A percentile compares a stretch with the other conserved stretches of the same genome.
These are phyloP conservation scores for Cantharis nigra DNA, from an alignment of 2,888 invertebrate genomes.

Conservation along the genomic window DNA sequence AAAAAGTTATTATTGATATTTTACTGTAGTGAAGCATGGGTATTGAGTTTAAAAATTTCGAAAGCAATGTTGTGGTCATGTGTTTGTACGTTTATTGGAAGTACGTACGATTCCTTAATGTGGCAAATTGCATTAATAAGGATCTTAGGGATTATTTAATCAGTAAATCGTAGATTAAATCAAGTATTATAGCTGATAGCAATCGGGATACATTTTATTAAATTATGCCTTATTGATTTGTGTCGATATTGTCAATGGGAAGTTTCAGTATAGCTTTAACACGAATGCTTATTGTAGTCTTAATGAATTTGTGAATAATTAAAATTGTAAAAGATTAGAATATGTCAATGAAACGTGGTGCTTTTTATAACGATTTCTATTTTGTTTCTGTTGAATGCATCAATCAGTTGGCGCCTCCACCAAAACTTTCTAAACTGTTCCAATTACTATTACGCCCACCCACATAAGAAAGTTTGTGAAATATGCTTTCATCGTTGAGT, in stretches of 20 bases:
- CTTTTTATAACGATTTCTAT: constrained; percentile 5
- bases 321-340: background rate
- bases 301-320: background rate
- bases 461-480: constrained; percentile 2
- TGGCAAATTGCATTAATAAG: background rate
- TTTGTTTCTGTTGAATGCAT: constrained; percentile 4
- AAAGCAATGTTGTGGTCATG: background rate
- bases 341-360: background rate
- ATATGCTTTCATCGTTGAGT: constrained; percentile 1
- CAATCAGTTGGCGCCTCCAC: constrained; percentile 2
- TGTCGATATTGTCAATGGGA: too few relatives aligned
- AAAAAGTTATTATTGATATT: too few relatives aligned
- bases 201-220: too few relatives aligned
- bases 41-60: too few relatives aligned
- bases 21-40: too few relatives aligned
- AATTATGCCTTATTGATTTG: too few relatives aligned
- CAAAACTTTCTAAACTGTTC: constrained; percentile 4
- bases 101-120: background rate
- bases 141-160: background rate
- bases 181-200: background rate
- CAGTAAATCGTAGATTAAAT: background rate
- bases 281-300: too few relatives aligned
- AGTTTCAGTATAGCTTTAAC: too few relatives aligned
- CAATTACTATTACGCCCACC: constrained; percentile 4
- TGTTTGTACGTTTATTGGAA: background rate